phyloP scores from a whole-genome alignment of 2,888 invertebrate species.

The Monochamus alternatus region DNA sequence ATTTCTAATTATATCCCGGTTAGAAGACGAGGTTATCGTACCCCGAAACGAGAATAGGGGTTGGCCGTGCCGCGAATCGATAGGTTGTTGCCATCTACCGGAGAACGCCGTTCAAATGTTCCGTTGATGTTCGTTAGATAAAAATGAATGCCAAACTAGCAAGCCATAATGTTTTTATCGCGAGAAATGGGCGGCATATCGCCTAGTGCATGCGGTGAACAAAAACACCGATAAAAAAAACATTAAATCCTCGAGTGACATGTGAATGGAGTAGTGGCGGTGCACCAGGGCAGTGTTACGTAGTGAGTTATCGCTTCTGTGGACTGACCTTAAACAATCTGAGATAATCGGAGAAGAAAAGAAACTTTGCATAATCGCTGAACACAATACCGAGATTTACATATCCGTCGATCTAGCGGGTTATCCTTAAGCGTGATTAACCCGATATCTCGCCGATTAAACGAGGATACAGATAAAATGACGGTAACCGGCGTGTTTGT shows the following conservation, averaged over 20 bases:
- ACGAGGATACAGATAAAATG: slow-evolving; percentile 9
- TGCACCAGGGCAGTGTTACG: background rate
- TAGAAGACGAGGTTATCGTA: background rate
- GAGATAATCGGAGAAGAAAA: background rate
- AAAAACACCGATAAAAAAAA: background rate
- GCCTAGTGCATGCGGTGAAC: background rate
- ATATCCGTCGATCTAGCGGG: background rate
- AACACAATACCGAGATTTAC: slow-evolving; percentile 15
- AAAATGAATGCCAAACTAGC: background rate
- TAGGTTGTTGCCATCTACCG: slow-evolving; percentile 21
- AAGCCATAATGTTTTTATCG: background rate
- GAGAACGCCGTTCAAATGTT: slow-evolving; percentile 19
- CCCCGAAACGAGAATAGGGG: background rate
- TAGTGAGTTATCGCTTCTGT: background rate
- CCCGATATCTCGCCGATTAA: slow-evolving; percentile 11
- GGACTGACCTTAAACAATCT: background rate
- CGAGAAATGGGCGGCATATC: background rate
- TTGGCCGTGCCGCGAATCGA: background rate
- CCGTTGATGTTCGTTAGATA: background rate
- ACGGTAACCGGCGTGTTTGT: background rate
- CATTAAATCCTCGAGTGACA: background rate
- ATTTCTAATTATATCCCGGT: background rate
- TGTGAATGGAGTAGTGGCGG: background rate
- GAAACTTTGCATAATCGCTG: background rate
- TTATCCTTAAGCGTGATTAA: background rate